Evolutionary conservation across 2,113 vertebrate species (phyloP).

Genomic region (Potamarius usumacintae): DNA sequence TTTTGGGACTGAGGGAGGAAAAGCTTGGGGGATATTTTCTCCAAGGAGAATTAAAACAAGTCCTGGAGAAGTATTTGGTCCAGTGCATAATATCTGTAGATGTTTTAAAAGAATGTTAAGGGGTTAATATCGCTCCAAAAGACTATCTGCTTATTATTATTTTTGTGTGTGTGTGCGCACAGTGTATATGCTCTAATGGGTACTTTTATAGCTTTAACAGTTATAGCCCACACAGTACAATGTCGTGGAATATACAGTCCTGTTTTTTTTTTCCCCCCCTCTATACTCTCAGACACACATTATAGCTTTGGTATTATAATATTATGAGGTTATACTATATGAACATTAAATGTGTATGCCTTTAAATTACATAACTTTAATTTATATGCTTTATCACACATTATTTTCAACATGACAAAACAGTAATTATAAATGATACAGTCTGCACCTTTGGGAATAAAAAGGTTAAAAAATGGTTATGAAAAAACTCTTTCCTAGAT

Average conservation of each 20-base stretch:
- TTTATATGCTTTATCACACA: not conserved
- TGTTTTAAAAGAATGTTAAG: slow-evolving; percentile 36
- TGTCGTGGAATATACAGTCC: not conserved
- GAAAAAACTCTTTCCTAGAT: no score
- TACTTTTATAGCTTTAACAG: slow-evolving; percentile 2
- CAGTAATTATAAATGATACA: not conserved
- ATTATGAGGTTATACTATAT: not conserved
- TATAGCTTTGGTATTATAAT: not conserved
- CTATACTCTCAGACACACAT: not conserved
- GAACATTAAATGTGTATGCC: not conserved
- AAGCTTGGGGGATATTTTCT: slow-evolving; percentile 18
- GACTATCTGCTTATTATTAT: not conserved
- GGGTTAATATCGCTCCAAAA: slow-evolving; percentile 6
- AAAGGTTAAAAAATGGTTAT: not conserved
- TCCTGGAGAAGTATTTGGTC: not conserved
- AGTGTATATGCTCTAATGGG: slow-evolving; percentile 33
- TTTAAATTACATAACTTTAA: not conserved
- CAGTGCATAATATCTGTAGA: slow-evolving; percentile 40
- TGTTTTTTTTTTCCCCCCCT: no score
- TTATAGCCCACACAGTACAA: slow-evolving; percentile 10
- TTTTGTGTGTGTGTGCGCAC: not conserved
- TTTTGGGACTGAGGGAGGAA: slow-evolving; percentile 23
- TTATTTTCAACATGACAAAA: not conserved
- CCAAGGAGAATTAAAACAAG: slow-evolving; percentile 18
- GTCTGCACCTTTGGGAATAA: not conserved